Base-by-base conservation (phyloP, 2,888 invertebrate genomes). In the Tineola bisselliella region DNA sequence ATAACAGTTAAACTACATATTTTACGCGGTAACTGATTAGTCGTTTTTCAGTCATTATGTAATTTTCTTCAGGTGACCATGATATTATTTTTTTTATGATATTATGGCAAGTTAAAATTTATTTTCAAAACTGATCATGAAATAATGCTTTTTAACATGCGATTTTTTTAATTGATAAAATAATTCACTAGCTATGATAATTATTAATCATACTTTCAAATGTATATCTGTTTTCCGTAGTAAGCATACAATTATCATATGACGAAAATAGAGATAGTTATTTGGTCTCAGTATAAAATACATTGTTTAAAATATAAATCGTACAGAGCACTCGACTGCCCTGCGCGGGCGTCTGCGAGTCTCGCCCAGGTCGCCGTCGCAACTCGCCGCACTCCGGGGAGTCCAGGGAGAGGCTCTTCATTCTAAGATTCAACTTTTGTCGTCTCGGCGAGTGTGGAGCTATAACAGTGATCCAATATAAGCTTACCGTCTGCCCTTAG, bases 401-500 rank as follows among this genome's bases (percentile, higher is more conserved):
- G 83, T 98, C 98, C 91, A 98, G 88, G 64, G 97, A 98, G 72
- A 98, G 91, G 79, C 97, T 97, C 91, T 98, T 98, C 98, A 98
- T 98, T 79, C 97, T 92, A 83, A 97, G 92, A 89, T 97, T 97
- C 87, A 98, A 90, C 89, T 97, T 95, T 90, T 97, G 96, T 65
- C 96, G 93, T 77, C 97, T 92, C 74, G 97, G 97, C 82, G 97
- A 97, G 87, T 97, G 97, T 70, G 96, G 97, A 79, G 96, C 96
- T 96, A 91, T 82, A 87, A 86, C 77, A 86, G 77, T 79, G 69
- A 80, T 70, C 72, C 71, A 76, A 71, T 72, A 79, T 82, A 73
- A 84, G 77, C 75, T 30, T 18, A 60, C 48, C 13, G 17, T 48
- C 48, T 48, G 48, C 48, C 48, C 48, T 48, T 48, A 48, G 15